These are phyloP conservation scores for Pogonocichla stellata DNA, from an alignment of 2,113 vertebrate genomes.

Conservation along the genomic window DNA sequence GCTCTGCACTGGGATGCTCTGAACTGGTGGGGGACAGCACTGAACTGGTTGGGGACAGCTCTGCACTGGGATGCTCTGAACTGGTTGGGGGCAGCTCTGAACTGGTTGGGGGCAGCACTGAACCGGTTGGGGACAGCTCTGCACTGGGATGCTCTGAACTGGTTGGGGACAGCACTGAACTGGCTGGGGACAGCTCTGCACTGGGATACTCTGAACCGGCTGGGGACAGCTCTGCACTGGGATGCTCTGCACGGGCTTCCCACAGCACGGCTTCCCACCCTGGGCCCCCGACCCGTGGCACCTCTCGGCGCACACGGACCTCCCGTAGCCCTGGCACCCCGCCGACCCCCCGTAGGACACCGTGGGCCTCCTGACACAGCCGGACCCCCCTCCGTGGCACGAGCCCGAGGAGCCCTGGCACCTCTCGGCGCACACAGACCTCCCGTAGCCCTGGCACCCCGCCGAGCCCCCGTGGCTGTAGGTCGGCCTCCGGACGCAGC, in stretches of 20 bases:
- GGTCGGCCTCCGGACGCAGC: neutral
- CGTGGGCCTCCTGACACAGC: neutral
- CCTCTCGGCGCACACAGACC: neutral
- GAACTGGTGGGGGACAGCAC: neutral
- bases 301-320: neutral
- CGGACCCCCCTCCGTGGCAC: accelerated
- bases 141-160: neutral
- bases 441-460: neutral
- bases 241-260: neutral
- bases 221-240: neutral
- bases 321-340: neutral
- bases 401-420: neutral
- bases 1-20: neutral
- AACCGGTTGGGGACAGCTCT: neutral
- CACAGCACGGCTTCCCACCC: neutral
- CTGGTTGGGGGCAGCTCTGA: neutral
- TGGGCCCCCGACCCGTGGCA: neutral
- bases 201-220: neutral
- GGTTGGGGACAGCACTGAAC: neutral
- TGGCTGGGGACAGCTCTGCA: neutral
- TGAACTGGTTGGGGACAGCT: neutral
- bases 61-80: neutral
- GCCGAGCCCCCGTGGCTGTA: neutral
- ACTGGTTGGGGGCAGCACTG: neutral
- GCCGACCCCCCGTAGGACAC: neutral